Evolutionary conservation across 2,113 vertebrate species (phyloP).

Genomic region (Nansenia antarctica): DNA sequence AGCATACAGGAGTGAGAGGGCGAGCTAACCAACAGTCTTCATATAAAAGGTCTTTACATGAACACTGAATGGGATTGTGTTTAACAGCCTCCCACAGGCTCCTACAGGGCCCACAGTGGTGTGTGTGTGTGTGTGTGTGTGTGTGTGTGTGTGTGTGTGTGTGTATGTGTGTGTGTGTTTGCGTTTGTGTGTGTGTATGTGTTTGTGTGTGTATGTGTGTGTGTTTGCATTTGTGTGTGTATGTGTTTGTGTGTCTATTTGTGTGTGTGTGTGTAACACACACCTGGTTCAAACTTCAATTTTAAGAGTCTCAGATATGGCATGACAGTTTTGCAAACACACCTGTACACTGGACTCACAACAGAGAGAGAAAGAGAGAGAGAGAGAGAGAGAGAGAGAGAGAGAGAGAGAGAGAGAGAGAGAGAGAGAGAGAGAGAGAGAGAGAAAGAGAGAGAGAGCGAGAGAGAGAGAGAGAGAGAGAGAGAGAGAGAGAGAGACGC

Average conservation of each 20-base stretch:
- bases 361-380: neutral
- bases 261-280: no score
- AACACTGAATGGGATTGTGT: slow-evolving; percentile 64
- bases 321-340: slow-evolving; percentile 53
- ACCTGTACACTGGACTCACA: no score
- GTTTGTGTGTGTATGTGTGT: no score
- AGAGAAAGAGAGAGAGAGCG: slow-evolving; percentile 12
- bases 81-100: slow-evolving; percentile 50
- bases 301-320: no score
- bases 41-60: slow-evolving; percentile 60
- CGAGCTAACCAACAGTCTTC: slow-evolving; percentile 60
- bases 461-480: slow-evolving; percentile 16
- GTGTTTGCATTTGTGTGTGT: no score
- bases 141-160: no score
- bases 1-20: slow-evolving; percentile 51
- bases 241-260: no score
- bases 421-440: neutral
- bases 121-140: no score
- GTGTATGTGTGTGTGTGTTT: no score
- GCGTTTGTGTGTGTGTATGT: no score
- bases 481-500: slow-evolving; percentile 17
- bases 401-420: neutral
- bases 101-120: neutral
- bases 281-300: no score
- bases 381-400: neutral